Evolutionary conservation across 2,797 vertebrate species (phyloP), one percentile per base, ranked within the genome.

Genomic region (Anabas testudineus): DNA sequence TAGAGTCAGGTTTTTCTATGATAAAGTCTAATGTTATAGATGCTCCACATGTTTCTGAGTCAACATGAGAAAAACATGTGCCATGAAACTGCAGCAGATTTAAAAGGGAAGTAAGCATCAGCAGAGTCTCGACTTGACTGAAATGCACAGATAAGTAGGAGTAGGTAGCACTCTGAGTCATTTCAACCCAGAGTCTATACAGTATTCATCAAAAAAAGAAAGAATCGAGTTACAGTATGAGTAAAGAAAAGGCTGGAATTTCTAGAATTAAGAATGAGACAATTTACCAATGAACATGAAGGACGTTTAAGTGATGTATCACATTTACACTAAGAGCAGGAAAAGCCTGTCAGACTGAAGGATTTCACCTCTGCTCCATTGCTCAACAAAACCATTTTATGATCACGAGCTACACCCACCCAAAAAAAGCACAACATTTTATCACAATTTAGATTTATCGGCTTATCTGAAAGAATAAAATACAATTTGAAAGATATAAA

Each of bases 131-230:
- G 0, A 18, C 66, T 26, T 47, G n/a, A n/a, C n/a, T n/a, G n/a
- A n/a, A n/a, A 12, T 19, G 48, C 63, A 56, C 64, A 34, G n/a
- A 13, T 67, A 59, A 46, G 36, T 41, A 59, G 42, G 63, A 56
- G 48, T 28, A 13, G 54, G 51, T 12, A 49, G 21, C 41, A 24
- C 46, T 10, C 7, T 68, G 61, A 83, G 37, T 78, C 74, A 87
- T 76, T 43, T 21, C 34, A 69, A 54, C 7, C 18, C 3, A 14
- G 6, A 14, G 24, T 2, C 4, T 13, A 7, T 36, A 36, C 10
- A 36, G 3, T 36, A n/a, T 65, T 46, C 66, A n/a, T 14, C 18
- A 51, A 59, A 19, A 3, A 10, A 13, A 15, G 12, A 39, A 2
- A 39, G 14, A 39, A 39, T 37, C 10, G n/a, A 13, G 28, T 52